phyloP scores from a whole-genome alignment of 2,113 vertebrate species.

The Pitta sordida region DNA sequence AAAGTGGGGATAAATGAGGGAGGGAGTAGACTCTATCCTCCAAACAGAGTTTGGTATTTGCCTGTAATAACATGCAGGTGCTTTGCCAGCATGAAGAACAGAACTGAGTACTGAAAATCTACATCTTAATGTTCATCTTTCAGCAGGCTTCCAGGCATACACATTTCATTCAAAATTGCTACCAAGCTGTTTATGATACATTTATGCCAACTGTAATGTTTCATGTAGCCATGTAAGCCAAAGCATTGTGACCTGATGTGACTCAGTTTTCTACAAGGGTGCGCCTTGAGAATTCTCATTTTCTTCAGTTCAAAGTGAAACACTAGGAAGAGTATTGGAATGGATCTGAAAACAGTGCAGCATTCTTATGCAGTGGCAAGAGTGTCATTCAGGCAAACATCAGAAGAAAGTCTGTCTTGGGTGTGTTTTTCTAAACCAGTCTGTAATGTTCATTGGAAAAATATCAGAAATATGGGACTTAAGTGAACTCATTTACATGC shows the following conservation, averaged over 20 bases:
- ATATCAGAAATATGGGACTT: conserved; percentile 27
- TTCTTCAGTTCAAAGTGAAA: conserved; percentile 50
- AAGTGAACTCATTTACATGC: conserved; percentile 18
- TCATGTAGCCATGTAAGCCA: conserved; percentile 45
- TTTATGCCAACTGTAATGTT: conserved; percentile 54
- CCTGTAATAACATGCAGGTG: conserved; percentile 17
- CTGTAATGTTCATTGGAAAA: conserved; percentile 42
- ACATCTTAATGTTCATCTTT: conserved; percentile 27
- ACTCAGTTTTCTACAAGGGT: conserved; percentile 51
- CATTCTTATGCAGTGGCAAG: conserved; percentile 47
- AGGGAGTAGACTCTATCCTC: neutral
- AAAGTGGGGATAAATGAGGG: neutral
- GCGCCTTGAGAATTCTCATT: conserved; percentile 46
- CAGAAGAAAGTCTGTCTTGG: conserved; percentile 24
- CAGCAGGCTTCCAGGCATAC: conserved; percentile 35
- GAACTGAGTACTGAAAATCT: conserved; percentile 2
- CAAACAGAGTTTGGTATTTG: conserved; percentile 25
- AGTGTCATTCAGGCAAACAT: conserved; percentile 23
- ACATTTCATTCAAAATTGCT: conserved; percentile 48
- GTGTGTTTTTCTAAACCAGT: conserved; percentile 32
- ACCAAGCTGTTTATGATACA: conserved; percentile 48
- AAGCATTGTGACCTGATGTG: conserved; percentile 60
- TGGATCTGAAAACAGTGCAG: conserved; percentile 39
- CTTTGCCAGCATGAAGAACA: conserved; percentile 33
- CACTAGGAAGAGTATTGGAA: conserved; percentile 29